Percentiles rank a stretch among this genome's conserved stretches.
phyloP scores from a whole-genome alignment of 1,140 invertebrate species.

The Globodera ellingtonae region DNA sequence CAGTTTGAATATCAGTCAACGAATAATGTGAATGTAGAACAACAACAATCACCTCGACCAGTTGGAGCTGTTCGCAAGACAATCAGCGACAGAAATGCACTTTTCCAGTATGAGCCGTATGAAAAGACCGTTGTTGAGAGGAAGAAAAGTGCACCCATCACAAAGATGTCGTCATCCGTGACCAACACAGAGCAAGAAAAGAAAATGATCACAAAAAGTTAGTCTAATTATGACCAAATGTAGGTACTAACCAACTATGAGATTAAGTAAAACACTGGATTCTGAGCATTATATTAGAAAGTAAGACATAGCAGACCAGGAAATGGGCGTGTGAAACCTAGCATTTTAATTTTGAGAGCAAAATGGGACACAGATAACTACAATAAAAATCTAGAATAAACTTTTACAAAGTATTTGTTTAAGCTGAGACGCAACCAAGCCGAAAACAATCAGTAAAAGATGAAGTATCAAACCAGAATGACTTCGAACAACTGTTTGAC shows the following conservation, averaged over 20 bases:
- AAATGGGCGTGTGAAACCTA: no score
- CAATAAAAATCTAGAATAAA: no score
- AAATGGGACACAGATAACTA: no score
- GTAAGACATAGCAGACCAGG: no score
- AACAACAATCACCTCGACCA: not conserved
- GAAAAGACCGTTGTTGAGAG: not conserved
- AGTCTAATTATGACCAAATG: not conserved
- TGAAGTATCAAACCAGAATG: not conserved
- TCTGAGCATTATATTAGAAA: no score
- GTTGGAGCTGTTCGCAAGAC: not conserved
- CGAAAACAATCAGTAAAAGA: not conserved
- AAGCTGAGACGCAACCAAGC: not conserved
- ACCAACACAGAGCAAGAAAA: not conserved
- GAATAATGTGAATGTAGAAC: not conserved
- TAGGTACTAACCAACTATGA: not conserved
- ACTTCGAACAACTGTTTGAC: slow-evolving; percentile 20
- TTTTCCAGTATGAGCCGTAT: not conserved
- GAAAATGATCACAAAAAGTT: slow-evolving; percentile 7
- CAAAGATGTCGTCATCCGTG: not conserved
- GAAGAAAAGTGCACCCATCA: not conserved
- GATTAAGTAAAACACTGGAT: not conserved
- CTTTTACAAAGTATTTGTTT: no score
- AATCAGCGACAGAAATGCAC: slow-evolving; percentile 7
- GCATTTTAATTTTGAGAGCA: no score
- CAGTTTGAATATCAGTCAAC: not conserved